Evolutionary conservation across 2,888 invertebrate genomes (phyloP).

Genomic region (Spicauda simplicius): DNA sequence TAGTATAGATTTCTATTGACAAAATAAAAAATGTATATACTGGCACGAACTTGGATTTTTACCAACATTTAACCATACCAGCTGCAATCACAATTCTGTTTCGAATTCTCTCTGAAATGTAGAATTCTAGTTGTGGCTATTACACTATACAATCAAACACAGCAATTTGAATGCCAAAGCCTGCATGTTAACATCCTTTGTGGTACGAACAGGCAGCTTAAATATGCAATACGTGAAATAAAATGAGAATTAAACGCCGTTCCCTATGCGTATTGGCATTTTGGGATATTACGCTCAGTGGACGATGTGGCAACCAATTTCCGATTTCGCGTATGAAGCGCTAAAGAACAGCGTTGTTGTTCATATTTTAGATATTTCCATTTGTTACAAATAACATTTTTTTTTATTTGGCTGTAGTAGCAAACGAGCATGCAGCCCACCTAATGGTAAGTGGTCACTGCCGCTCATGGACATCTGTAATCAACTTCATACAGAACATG

Average conservation of each 20-base stretch:
- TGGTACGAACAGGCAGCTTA: background rate
- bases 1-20: too few relatives aligned
- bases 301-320: background rate
- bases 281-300: constrained; percentile 1
- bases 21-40: too few relatives aligned
- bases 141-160: constrained; percentile 7
- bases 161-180: constrained; percentile 9
- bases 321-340: background rate
- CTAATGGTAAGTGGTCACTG: too few relatives aligned
- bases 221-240: constrained; percentile 11
- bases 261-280: constrained; percentile 1
- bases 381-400: too few relatives aligned
- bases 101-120: background rate
- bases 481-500: too few relatives aligned
- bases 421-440: too few relatives aligned
- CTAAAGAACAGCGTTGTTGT: background rate
- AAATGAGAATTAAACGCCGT: constrained; percentile 10
- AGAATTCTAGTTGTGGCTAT: constrained; percentile 7
- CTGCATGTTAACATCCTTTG: constrained; percentile 11
- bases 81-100: background rate
- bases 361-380: background rate
- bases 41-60: too few relatives aligned
- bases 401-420: too few relatives aligned
- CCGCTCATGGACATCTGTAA: too few relatives aligned
- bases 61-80: background rate